Evolutionary conservation across 2,113 vertebrate genomes (phyloP), one percentile per base, ranked within the genome.

Genomic region (Chaenogobius annularis): DNA sequence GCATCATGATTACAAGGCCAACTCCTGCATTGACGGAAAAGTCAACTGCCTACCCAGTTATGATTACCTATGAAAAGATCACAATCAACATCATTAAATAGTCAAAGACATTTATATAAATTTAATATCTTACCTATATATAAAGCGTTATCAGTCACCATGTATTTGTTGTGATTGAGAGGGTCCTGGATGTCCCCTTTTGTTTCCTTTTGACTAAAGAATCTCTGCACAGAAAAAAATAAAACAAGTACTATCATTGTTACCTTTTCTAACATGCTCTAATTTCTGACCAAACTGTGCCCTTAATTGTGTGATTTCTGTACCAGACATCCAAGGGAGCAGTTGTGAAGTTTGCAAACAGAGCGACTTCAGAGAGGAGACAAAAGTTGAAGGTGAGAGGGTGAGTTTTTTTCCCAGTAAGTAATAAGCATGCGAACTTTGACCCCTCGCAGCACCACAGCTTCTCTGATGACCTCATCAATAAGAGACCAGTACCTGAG

Each of bases 41-140:
- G 67, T 96, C 94, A 73, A n/a, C 94, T 95, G 37, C 96, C 96
- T 13, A 96, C 95, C 95, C 95, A 97, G 85, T 96, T 94, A 75
- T 96, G 95, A 90, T 94, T 96, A 47, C 96, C 96, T 97, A 90
- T 46, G 63, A 88, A 56, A n/a, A 48, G 62, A 72, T 54, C 43
- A 66, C 44, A 47, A 14, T 43, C 1, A 66, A 17, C 1, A 13
- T 20, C 19, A 14, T 26, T 1, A 4, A 47, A 43, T 37, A 61
- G 14, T 61, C 12, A 17, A 22, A 14, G 10, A 20, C 1, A 37
- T 31, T 37, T 58, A 14, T 7, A 58, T 17, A 5, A n/a, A 26
- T 1, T 48, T 66, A 59, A 31, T 14, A 1, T 0, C 87, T 1
- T 87, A 92, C 90, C 90, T 4, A 92, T 77, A 65, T 92, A 92